A percentile compares a stretch with the other conserved stretches of the same genome.
Conservation (phyloP, 2,797 vertebrate species). For the Triplophysa bombifrons region DNA sequence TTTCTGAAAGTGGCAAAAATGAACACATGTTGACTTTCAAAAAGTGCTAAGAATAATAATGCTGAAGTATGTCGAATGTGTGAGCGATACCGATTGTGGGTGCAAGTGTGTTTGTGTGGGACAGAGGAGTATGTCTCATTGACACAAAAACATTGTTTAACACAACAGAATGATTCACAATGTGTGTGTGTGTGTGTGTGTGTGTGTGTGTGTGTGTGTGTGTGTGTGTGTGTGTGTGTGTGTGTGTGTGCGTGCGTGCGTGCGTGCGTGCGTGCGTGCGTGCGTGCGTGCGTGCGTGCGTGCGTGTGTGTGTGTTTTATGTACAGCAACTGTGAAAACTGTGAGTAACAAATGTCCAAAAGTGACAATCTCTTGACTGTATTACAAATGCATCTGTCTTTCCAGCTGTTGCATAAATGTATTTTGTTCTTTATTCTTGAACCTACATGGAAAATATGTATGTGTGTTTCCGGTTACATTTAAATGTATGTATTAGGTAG, state of each 20-base stretch:
- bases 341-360: neutral
- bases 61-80: neutral
- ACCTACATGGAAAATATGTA: slow-evolving; percentile 21
- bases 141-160: slow-evolving; percentile 6
- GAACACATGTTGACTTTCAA: slow-evolving; percentile 13
- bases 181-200: neutral
- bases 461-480: neutral
- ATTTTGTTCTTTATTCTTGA: slow-evolving; percentile 26
- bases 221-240: neutral
- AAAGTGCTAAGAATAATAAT: slow-evolving; percentile 21
- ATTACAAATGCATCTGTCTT: slow-evolving; percentile 2
- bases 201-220: neutral
- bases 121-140: neutral
- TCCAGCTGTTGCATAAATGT: slow-evolving; percentile 19
- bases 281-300: neutral
- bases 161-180: neutral
- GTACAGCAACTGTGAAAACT: neutral
- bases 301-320: neutral
- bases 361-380: slow-evolving; percentile 1
- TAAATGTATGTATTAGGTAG: neutral
- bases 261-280: neutral
- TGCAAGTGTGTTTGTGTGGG: neutral
- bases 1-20: slow-evolving; percentile 6
- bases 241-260: neutral
- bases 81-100: neutral